A percentile compares a stretch with the other conserved stretches of the same genome.
Evolutionary conservation across 1,140 invertebrate genomes (phyloP).

Genomic region (Pemphigus obesinymphae): DNA sequence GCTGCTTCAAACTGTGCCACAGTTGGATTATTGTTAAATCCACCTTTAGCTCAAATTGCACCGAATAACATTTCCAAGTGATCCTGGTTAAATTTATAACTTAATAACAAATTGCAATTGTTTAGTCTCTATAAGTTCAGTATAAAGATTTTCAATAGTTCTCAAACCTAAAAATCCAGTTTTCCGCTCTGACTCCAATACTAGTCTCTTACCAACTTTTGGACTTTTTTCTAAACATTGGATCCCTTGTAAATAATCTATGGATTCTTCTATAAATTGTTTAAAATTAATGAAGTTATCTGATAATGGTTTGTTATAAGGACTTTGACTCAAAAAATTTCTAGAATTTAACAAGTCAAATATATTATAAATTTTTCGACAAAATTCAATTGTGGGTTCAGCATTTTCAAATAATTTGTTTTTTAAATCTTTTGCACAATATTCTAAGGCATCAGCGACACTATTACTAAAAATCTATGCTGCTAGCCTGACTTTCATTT

Average conservation of each 20-base stretch:
- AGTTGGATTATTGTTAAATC: not conserved
- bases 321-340: not conserved
- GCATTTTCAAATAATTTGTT: not conserved
- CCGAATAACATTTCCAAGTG: not conserved
- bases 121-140: not conserved
- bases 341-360: not conserved
- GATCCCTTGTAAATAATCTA: too few species aligned
- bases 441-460: slow-evolving; percentile 8
- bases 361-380: not conserved
- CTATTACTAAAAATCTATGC: slow-evolving; percentile 43
- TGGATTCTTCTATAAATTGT: too few species aligned
- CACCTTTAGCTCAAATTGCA: not conserved
- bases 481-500: slow-evolving; percentile 48
- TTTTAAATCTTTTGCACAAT: not conserved
- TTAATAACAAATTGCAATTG: not conserved
- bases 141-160: too few species aligned
- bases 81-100: not conserved
- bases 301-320: too few species aligned
- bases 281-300: too few species aligned
- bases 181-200: not conserved
- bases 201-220: too few species aligned
- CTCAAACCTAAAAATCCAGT: not conserved
- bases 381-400: not conserved
- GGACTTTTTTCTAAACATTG: too few species aligned
- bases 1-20: not conserved